Evolutionary conservation across 23 tunicate species (phyloP).

Genomic region (Halocynthia roretzi): DNA sequence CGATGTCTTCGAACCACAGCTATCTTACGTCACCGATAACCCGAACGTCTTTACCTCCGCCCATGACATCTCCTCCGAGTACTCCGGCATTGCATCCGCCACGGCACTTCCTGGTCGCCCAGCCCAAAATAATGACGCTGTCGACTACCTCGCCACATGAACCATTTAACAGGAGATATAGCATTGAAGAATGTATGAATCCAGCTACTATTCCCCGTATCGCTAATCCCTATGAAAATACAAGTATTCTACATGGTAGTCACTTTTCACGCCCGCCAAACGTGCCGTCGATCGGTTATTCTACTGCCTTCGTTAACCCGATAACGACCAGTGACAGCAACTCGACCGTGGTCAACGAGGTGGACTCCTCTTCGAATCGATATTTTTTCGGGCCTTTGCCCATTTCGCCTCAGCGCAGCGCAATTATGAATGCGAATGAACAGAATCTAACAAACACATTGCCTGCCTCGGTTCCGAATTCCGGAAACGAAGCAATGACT

Average conservation of each 20-base stretch:
- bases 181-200: conserved; percentile 3
- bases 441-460: neutral
- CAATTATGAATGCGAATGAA: neutral
- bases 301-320: neutral
- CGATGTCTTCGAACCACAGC: neutral
- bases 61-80: conserved; percentile 18
- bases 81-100: conserved; percentile 11
- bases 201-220: conserved; percentile 24
- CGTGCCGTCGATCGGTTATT: neutral
- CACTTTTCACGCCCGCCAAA: conserved; percentile 1
- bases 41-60: conserved; percentile 7
- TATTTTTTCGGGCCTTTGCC: conserved; percentile 18
- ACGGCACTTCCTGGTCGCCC: neutral
- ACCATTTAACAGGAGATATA: neutral
- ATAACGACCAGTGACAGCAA: neutral
- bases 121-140: conserved; percentile 29
- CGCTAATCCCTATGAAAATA: conserved; percentile 19
- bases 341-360: neutral
- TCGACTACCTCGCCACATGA: conserved; percentile 2
- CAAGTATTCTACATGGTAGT: conserved; percentile 25
- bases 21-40: no score
- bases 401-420: neutral
- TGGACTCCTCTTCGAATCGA: neutral
- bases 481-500: neutral
- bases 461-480: neutral